Conservation (phyloP, 2,888 invertebrate genomes). For the Cephus pygmeus region DNA sequence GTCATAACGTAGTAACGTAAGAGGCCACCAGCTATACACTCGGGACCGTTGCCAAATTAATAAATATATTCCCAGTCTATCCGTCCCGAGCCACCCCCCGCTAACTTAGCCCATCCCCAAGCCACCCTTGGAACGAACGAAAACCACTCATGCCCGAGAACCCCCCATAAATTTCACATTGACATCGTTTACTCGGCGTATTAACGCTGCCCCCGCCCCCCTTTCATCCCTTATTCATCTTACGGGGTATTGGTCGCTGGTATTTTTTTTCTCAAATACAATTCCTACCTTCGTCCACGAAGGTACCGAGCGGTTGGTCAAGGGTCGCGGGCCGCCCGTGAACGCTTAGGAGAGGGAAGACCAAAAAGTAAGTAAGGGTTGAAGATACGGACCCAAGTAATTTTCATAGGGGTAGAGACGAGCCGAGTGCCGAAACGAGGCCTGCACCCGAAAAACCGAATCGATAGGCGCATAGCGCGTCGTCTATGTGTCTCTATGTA, state of each 20-base stretch:
- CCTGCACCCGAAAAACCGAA: slow-evolving; percentile 63
- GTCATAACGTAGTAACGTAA: slow-evolving; percentile 64
- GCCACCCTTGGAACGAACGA: slow-evolving; percentile 12
- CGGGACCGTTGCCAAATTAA: slow-evolving; percentile 64
- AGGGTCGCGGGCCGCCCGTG: not conserved
- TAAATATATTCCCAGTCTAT: slow-evolving; percentile 63
- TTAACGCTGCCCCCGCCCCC: not conserved
- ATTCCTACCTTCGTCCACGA: too few relatives aligned
- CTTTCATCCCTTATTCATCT: too few relatives aligned
- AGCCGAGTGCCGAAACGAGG: slow-evolving; percentile 53
- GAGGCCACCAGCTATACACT: slow-evolving; percentile 54
- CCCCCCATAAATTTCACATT: slow-evolving; percentile 52
- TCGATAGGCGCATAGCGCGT: slow-evolving; percentile 62
- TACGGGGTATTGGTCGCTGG: too few relatives aligned
- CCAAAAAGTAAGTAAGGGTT: slow-evolving; percentile 5
- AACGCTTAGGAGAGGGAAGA: slow-evolving; percentile 6
- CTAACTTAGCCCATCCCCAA: slow-evolving; percentile 8
- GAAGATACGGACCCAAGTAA: slow-evolving; percentile 28
- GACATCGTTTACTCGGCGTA: slow-evolving; percentile 38
- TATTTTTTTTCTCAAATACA: too few relatives aligned
- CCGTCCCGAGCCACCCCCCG: slow-evolving; percentile 20
- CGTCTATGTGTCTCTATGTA: slow-evolving; percentile 7
- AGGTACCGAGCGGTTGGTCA: too few relatives aligned
- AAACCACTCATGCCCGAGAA: slow-evolving; percentile 23
- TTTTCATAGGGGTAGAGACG: slow-evolving; percentile 39